Conservation (phyloP, 2,113 vertebrate species). For the Oceanites oceanicus region DNA sequence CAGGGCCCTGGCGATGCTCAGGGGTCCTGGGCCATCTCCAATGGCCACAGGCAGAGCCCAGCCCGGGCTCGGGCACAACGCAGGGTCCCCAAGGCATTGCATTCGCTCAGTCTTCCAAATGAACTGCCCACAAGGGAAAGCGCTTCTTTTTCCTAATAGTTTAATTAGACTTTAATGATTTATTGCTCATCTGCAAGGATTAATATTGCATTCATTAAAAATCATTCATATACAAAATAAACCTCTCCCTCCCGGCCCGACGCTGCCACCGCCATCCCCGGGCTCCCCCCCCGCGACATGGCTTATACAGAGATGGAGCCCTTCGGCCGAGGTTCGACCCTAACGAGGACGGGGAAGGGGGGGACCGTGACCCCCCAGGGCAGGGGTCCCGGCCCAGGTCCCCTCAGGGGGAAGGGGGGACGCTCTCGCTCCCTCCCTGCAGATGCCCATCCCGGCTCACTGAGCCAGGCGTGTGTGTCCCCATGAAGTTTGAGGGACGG, state of each 20-base stretch:
- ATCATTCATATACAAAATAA: constrained; percentile 84
- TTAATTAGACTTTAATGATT: constrained; percentile 81
- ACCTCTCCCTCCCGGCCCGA: constrained; percentile 69
- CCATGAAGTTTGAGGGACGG: not conserved
- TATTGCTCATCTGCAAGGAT: constrained; percentile 85
- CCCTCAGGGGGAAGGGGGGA: accelerated
- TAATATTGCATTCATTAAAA: constrained; percentile 86
- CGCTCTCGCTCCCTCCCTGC: not conserved
- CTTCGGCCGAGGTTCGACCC: constrained; percentile 28
- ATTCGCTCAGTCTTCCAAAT: accelerated
- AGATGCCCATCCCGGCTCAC: not conserved
- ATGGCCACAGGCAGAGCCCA: not conserved
- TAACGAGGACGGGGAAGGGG: not conserved
- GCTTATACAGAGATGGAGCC: constrained; percentile 72
- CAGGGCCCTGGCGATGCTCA: accelerated
- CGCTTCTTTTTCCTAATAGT: constrained; percentile 51
- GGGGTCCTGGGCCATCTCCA: accelerated
- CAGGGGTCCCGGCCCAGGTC: not conserved
- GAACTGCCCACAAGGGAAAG: not conserved
- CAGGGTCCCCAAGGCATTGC: accelerated
- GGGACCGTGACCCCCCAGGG: not conserved
- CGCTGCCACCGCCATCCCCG: constrained; percentile 38
- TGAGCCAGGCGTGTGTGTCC: not conserved
- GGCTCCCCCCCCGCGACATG: constrained; percentile 28
- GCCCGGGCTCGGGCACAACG: accelerated